These are phyloP conservation scores for Dryobotodes eremita DNA, from an alignment of 2,888 invertebrate species.

Conservation along the genomic window DNA sequence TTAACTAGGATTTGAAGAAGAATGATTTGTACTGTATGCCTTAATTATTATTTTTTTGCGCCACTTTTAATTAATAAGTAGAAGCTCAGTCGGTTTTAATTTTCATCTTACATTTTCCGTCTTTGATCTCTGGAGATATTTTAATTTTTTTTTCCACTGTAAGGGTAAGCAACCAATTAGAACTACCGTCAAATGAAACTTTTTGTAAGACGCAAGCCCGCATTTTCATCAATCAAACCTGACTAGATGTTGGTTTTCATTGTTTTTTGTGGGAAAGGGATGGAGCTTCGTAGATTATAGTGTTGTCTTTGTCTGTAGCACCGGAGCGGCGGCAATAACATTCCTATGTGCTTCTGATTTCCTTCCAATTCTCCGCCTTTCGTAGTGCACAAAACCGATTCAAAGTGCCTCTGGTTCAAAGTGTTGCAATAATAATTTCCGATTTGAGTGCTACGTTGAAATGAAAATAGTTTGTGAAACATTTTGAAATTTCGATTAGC, in stretches of 20 bases:
- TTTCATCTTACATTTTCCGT: not conserved
- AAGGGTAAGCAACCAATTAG: not conserved
- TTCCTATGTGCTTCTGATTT: slow-evolving; percentile 1
- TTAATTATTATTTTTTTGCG: not conserved
- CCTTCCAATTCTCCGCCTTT: not conserved
- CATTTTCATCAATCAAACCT: not conserved
- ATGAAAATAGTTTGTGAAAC: slow-evolving; percentile 39
- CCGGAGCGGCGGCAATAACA: not conserved
- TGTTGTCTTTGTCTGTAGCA: not conserved
- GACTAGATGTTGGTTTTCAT: not conserved
- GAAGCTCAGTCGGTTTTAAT: not conserved
- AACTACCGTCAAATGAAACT: not conserved
- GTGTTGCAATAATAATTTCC: slow-evolving; percentile 14
- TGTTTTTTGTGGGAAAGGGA: not conserved
- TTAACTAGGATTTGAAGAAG: too few relatives aligned
- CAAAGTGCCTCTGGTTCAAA: slow-evolving; percentile 7
- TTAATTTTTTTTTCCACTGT: not conserved
- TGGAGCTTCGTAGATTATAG: not conserved
- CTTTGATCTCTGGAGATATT: not conserved
- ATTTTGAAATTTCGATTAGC: slow-evolving; percentile 23
- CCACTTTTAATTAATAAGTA: not conserved
- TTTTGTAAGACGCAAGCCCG: not conserved
- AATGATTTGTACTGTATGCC: not conserved
- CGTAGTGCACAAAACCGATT: not conserved
- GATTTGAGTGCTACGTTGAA: slow-evolving; percentile 4